These are phyloP conservation scores for Drosophila antonietae DNA, from an alignment of 2,888 invertebrate genomes.

Conservation along the genomic window DNA sequence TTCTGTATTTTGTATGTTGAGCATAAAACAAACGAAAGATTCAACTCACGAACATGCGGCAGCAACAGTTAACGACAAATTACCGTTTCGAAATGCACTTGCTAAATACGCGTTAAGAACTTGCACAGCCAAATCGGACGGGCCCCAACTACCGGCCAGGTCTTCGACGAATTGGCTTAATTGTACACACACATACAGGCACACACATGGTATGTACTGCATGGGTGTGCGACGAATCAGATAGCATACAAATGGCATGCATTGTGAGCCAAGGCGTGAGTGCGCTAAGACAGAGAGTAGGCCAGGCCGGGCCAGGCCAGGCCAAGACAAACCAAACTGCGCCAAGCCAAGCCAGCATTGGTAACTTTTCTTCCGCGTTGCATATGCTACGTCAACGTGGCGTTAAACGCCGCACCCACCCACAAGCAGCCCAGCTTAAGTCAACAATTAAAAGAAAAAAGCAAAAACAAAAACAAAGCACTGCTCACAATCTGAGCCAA, in stretches of 20 bases:
- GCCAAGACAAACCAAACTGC: background rate
- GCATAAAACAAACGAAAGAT: conserved; percentile 57
- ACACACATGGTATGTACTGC: conserved; percentile 20
- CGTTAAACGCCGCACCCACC: conserved; percentile 68
- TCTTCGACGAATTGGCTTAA: conserved; percentile 29
- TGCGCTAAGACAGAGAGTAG: conserved; percentile 33
- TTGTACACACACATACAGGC: conserved; percentile 22
- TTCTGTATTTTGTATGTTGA: background rate
- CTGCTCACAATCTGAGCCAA: conserved; percentile 54
- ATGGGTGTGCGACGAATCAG: conserved; percentile 60
- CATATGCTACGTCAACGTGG: conserved; percentile 60
- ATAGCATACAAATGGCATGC: conserved; percentile 75
- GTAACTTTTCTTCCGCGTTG: conserved; percentile 77
- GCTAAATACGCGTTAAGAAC: conserved; percentile 72
- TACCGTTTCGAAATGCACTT: conserved; percentile 76
- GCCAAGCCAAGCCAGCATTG: conserved; percentile 24
- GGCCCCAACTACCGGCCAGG: conserved; percentile 22
- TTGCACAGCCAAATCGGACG: conserved; percentile 59
- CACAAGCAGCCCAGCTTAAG: conserved; percentile 61
- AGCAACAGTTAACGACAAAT: conserved; percentile 73
- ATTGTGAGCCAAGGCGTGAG: conserved; percentile 33
- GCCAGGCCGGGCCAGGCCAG: conserved; percentile 26
- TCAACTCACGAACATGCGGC: conserved; percentile 69
- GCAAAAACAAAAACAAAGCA: conserved; percentile 3
- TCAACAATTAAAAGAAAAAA: conserved; percentile 75